phyloP scores from a whole-genome alignment of 2,888 invertebrate genomes.

The Hartigia nigra region DNA sequence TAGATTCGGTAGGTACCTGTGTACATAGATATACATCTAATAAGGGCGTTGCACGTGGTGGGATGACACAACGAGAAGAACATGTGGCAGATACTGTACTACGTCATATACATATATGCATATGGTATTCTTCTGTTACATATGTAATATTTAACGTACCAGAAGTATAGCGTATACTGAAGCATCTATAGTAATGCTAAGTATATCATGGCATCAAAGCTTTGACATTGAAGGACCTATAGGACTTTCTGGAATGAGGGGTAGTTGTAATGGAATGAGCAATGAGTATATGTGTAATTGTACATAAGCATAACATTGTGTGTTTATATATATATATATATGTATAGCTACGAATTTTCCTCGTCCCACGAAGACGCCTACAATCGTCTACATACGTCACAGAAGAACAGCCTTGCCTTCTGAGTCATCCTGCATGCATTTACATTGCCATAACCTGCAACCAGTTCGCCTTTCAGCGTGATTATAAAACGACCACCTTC shows the following conservation, averaged over 20 bases:
- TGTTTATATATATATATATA: too few relatives aligned
- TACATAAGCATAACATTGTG: neutral
- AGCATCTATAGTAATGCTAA: too few relatives aligned
- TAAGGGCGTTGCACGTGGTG: neutral
- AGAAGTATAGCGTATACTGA: too few relatives aligned
- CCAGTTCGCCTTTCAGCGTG: constrained; percentile 3
- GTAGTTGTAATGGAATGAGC: neutral
- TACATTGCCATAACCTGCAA: constrained; percentile 3
- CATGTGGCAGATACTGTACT: neutral
- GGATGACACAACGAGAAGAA: neutral
- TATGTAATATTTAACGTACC: neutral
- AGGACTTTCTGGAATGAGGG: neutral
- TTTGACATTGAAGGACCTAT: too few relatives aligned
- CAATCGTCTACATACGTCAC: constrained; percentile 7
- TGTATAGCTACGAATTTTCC: neutral
- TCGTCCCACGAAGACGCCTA: constrained; percentile 9
- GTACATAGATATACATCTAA: neutral
- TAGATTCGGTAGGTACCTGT: neutral
- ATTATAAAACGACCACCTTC: constrained; percentile 3
- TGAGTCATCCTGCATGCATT: constrained; percentile 14
- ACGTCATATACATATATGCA: neutral
- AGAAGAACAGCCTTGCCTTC: constrained; percentile 35
- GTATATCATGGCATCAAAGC: too few relatives aligned
- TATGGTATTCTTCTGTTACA: neutral
- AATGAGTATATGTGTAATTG: neutral